A percentile compares a stretch with the other conserved stretches of the same genome.
These are phyloP conservation scores for Henicopernis longicauda DNA, from an alignment of 2,113 vertebrate species.

Conservation along the genomic window DNA sequence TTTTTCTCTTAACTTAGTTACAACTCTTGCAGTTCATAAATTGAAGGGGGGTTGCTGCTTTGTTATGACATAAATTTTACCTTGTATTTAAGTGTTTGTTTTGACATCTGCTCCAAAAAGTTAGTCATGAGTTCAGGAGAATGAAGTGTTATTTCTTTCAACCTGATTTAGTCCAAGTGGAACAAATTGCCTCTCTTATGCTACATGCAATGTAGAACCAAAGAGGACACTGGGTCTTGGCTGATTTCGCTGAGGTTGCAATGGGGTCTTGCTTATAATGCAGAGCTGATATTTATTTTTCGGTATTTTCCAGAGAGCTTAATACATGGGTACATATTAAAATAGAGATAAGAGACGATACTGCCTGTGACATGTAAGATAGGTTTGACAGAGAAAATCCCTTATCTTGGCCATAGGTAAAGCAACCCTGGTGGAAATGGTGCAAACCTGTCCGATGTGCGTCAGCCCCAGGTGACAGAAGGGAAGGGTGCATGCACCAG, in stretches of 20 bases:
- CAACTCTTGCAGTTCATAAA: not conserved
- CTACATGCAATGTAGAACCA: not conserved
- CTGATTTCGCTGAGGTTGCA: not conserved
- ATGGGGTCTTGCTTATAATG: not conserved
- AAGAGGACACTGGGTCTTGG: not conserved
- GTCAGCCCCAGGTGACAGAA: not conserved
- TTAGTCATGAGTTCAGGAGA: not conserved
- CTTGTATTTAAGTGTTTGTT: not conserved
- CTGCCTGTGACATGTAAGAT: not conserved
- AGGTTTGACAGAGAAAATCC: not conserved
- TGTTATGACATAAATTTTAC: not conserved
- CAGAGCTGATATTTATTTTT: not conserved
- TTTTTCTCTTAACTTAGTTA: not conserved
- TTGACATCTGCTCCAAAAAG: not conserved
- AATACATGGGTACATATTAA: not conserved
- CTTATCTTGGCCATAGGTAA: not conserved
- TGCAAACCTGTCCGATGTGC: not conserved
- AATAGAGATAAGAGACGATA: not conserved
- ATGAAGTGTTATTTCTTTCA: not conserved
- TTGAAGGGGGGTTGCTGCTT: not conserved
- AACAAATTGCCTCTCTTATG: not conserved
- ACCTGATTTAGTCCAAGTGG: not conserved
- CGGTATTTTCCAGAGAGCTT: not conserved
- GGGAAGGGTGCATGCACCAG: not conserved
- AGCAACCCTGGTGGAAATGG: not conserved